Percentiles rank a stretch among this genome's conserved stretches.
Evolutionary conservation across 2,797 vertebrate genomes (phyloP).

Genomic region (Lepilemur ruficaudatus): DNA sequence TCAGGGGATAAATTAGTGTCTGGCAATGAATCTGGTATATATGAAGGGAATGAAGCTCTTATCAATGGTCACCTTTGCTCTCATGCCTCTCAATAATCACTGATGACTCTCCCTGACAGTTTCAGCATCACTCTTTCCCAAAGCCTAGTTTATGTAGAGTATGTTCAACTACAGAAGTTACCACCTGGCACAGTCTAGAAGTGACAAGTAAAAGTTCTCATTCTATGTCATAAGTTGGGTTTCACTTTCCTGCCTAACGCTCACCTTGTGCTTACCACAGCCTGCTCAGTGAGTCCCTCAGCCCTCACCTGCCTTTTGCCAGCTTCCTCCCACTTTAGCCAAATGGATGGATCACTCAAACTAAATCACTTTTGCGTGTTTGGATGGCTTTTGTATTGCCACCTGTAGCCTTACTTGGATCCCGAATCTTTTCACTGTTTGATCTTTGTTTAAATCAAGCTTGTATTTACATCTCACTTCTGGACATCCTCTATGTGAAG

Average conservation of each 20-base stretch:
- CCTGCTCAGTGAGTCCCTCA: background rate
- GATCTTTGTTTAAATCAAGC: background rate
- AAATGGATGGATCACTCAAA: background rate
- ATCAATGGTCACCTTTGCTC: background rate
- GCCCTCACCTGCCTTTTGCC: background rate
- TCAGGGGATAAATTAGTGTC: constrained; percentile 19
- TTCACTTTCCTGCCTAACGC: background rate
- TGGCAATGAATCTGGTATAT: background rate
- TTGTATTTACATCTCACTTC: background rate
- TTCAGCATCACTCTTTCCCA: background rate
- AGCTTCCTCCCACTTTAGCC: background rate
- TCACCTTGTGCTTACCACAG: background rate
- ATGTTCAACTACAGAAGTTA: background rate
- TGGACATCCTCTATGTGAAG: background rate
- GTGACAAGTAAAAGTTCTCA: background rate
- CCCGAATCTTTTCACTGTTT: background rate
- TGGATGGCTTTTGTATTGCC: background rate
- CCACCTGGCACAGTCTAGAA: background rate
- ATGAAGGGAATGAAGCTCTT: background rate
- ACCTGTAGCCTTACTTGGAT: background rate
- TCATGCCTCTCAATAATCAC: background rate
- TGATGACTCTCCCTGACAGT: background rate
- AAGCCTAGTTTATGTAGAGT: background rate
- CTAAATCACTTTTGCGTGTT: background rate
- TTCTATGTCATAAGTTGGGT: background rate